Evolutionary conservation across 2,888 invertebrate species (phyloP), one percentile per base, ranked within the genome.

Genomic region (Nymphalis urticae): DNA sequence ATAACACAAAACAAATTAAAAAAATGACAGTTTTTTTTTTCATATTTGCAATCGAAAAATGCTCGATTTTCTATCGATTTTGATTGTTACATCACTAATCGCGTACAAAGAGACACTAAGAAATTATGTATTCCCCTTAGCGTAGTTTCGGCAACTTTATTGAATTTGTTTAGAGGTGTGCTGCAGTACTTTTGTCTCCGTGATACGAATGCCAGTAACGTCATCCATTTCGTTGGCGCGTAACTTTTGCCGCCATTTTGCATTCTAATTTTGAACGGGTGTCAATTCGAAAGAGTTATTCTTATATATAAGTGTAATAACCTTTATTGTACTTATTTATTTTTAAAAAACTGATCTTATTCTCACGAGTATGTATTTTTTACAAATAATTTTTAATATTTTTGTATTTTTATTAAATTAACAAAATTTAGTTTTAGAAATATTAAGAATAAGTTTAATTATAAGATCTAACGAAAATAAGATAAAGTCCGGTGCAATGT

Each of bases 71-170:
- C 64, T 71, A 72, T 71, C 63, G 24, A 58, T 42, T 32, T 32
- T 0, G 6, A 13, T 9, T 61, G 60, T 54, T 75, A 72, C 87
- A 77, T 76, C 87, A 73, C 86, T 88, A 88, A 17, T 68, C 72
- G 79, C 83, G 82, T 84, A 88, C 89, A 92, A 92, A 91, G 91
- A 90, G 90, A 90, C 90, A 89, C 87, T 90, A 90, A 90, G 90
- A 90, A 90, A 92, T 92, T 92, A 92, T 88, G 90, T 91, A 92
- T 91, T 91, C 92, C 90, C 89, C 89, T 88, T 88, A 87, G 86
- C 87, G 87, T 80, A 90, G 90, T 89, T 88, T 88, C 87, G 84
- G 81, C 75, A 88, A 91, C 86, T 90, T 91, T 92, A 92, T 92
- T 92, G 91, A 92, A 92, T 92, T 92, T 92, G 90, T 92, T 92